Percentiles rank a stretch among this genome's conserved stretches.
phyloP scores from a whole-genome alignment of 2,113 vertebrate species.

The Rhinogobius similis region DNA sequence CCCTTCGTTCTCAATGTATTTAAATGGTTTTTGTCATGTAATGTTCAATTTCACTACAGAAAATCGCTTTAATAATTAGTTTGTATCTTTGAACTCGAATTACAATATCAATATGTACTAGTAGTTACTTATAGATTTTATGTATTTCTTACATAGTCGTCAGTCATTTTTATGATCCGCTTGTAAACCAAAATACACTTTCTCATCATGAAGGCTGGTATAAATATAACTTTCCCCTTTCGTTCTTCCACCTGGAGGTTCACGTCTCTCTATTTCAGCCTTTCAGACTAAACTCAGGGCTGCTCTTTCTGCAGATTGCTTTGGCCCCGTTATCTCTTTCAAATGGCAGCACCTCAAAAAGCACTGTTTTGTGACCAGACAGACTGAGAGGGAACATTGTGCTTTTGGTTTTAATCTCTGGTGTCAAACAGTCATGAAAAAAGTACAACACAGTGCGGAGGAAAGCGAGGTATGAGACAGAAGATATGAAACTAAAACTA shows the following conservation, averaged over 20 bases:
- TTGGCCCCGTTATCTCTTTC: slow-evolving; percentile 43
- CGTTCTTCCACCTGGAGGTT: slow-evolving; percentile 1
- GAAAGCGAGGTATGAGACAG: not conserved
- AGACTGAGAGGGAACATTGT: slow-evolving; percentile 15
- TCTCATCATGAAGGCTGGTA: not conserved
- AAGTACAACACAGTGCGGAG: too few relatives aligned
- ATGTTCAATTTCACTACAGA: too few relatives aligned
- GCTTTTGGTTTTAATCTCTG: slow-evolving; percentile 29
- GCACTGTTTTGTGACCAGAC: slow-evolving; percentile 15
- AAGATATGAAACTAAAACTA: not conserved
- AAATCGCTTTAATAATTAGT: too few relatives aligned
- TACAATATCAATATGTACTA: not conserved
- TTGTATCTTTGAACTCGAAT: too few relatives aligned
- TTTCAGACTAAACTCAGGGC: slow-evolving; percentile 26
- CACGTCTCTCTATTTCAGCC: slow-evolving; percentile 9
- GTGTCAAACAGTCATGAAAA: slow-evolving; percentile 3
- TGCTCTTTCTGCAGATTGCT: slow-evolving; percentile 29
- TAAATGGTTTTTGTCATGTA: too few relatives aligned
- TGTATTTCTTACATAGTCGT: too few relatives aligned
- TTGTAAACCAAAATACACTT: too few relatives aligned
- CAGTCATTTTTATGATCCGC: too few relatives aligned
- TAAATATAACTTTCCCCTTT: not conserved
- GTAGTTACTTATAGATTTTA: too few relatives aligned
- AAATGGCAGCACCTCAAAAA: slow-evolving; percentile 23
- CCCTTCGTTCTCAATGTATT: too few relatives aligned